These are phyloP conservation scores for Stomatorhinus walkeri DNA, from an alignment of 2,797 vertebrate genomes.

Conservation along the genomic window DNA sequence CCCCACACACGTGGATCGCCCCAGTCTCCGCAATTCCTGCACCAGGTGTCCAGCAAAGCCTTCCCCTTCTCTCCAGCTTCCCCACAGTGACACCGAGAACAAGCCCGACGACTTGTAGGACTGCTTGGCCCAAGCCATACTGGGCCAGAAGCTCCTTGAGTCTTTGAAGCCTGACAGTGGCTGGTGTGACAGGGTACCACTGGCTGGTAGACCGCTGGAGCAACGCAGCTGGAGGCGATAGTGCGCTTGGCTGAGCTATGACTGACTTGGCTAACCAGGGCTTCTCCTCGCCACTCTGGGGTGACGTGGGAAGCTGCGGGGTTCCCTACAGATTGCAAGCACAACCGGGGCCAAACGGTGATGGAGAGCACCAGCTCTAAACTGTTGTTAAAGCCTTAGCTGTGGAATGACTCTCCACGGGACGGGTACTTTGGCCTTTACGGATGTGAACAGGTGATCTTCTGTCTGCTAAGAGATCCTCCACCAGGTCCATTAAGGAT, in stretches of 20 bases:
- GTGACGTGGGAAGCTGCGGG: slow-evolving; percentile 62
- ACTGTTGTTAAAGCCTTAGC: background rate
- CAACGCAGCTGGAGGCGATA: background rate
- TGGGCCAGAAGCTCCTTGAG: background rate
- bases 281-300: slow-evolving; percentile 44
- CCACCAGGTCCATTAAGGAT: background rate
- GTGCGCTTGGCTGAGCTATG: background rate
- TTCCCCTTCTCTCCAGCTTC: background rate
- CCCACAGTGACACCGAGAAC: background rate
- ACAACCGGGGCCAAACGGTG: slow-evolving; percentile 23
- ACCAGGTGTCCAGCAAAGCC: background rate
- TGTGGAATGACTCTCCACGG: background rate
- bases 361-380: background rate
- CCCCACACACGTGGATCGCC: background rate
- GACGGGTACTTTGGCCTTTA: background rate
- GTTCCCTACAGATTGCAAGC: slow-evolving; percentile 75
- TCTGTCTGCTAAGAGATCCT: background rate
- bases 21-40: background rate
- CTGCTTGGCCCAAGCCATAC: no score
- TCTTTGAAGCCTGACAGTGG: background rate
- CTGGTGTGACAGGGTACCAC: background rate
- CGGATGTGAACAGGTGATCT: background rate
- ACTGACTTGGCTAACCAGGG: background rate
- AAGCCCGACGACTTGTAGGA: background rate
- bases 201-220: background rate